A percentile compares a stretch with the other conserved stretches of the same genome.
These are phyloP conservation scores for Stegastes partitus DNA, from an alignment of 2,113 vertebrate species.

Conservation along the genomic window DNA sequence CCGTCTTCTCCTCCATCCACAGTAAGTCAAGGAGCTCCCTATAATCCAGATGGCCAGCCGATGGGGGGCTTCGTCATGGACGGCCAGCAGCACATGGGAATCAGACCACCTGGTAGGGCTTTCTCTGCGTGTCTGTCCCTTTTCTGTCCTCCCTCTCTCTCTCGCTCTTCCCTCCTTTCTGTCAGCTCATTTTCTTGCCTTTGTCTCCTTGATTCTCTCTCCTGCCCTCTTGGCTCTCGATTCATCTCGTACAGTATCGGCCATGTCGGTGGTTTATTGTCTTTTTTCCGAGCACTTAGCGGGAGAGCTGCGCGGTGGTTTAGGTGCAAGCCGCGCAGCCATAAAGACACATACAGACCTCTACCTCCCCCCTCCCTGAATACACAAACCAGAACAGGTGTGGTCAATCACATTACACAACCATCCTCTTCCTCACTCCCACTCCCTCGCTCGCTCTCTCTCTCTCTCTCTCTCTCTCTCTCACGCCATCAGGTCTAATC, in stretches of 20 bases:
- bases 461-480: constrained; percentile 61
- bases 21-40: constrained; percentile 99
- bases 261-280: constrained; percentile 16
- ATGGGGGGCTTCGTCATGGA: constrained; percentile 99
- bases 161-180: constrained; percentile 11
- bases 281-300: constrained; percentile 12
- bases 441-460: constrained; percentile 55
- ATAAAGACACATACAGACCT: constrained; percentile 26
- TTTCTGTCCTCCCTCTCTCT: constrained; percentile 53
- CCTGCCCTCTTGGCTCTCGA: not conserved
- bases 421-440: constrained; percentile 60
- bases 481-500: constrained; percentile 79
- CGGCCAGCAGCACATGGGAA: constrained; percentile 99
- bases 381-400: constrained; percentile 74
- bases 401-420: constrained; percentile 78
- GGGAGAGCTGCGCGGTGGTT: constrained; percentile 2
- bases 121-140: constrained; percentile 65
- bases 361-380: constrained; percentile 23
- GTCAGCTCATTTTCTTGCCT: constrained; percentile 37
- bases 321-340: constrained; percentile 23
- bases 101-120: constrained; percentile 98
- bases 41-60: constrained; percentile 98
- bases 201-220: not conserved
- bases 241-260: not conserved
- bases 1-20: constrained; percentile 80